phyloP scores from a whole-genome alignment of 2,113 vertebrate species.

The Catharus bicknelli region DNA sequence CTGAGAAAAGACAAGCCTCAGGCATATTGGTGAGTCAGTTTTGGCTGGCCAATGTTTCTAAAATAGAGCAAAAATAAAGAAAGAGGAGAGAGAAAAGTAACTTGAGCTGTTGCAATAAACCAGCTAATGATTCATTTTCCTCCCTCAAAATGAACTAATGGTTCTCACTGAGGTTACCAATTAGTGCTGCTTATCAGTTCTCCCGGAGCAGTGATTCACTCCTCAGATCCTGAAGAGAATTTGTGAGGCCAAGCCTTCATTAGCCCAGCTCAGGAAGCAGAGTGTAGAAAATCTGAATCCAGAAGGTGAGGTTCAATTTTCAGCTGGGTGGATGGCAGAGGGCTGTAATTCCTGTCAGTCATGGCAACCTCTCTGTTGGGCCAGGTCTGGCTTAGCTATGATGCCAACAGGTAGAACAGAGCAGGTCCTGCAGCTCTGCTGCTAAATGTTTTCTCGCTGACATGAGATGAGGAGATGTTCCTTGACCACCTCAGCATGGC shows the following conservation, averaged over 20 bases:
- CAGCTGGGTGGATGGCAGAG: background rate
- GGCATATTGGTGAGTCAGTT: background rate
- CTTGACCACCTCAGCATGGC: rapidly evolving
- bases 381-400: background rate
- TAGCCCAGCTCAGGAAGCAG: background rate
- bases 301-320: background rate
- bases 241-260: background rate
- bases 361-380: background rate
- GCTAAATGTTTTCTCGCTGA: rapidly evolving
- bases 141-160: background rate
- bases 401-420: background rate
- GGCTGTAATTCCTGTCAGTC: background rate
- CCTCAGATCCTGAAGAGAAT: background rate
- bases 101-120: background rate
- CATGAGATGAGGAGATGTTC: background rate
- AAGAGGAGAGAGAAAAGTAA: background rate
- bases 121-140: background rate
- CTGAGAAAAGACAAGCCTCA: background rate
- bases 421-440: background rate
- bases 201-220: background rate
- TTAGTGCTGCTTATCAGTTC: background rate
- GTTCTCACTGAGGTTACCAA: background rate
- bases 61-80: background rate
- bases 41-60: background rate
- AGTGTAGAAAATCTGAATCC: background rate